Evolutionary conservation across 37 sponge, comb jelly and placozoan genomes (phyloP).

Genomic region (Haliclona indistincta): DNA sequence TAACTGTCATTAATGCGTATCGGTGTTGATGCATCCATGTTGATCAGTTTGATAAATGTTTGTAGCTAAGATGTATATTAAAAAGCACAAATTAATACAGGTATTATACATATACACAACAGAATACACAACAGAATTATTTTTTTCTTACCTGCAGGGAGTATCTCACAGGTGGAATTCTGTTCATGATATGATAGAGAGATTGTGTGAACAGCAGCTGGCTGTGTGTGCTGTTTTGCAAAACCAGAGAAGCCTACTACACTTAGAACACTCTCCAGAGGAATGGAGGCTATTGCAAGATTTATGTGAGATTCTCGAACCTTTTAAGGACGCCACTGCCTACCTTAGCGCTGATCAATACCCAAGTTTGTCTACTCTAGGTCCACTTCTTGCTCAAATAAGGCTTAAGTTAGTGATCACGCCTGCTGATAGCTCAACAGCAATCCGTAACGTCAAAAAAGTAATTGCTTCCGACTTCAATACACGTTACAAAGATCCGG

Average conservation of each 20-base stretch:
- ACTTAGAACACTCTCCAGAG: constrained; percentile 16
- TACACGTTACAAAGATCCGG: not conserved
- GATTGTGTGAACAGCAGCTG: constrained; percentile 31
- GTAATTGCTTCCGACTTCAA: not conserved
- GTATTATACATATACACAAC: no score
- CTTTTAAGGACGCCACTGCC: constrained; percentile 24
- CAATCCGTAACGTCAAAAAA: not conserved
- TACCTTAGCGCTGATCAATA: constrained; percentile 18
- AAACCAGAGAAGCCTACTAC: not conserved
- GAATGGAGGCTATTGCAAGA: constrained; percentile 29
- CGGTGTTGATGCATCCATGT: no score
- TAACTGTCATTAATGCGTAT: no score
- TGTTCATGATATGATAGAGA: constrained; percentile 6
- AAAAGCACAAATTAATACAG: no score
- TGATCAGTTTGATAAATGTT: no score
- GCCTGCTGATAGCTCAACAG: not conserved
- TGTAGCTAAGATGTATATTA: no score
- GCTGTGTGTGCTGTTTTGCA: constrained; percentile 22
- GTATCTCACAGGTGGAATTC: constrained; percentile 13
- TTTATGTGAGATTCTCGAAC: constrained; percentile 3
- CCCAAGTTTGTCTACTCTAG: constrained; percentile 10
- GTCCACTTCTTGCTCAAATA: constrained; percentile 8
- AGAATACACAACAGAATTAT: no score
- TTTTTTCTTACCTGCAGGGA: not conserved
- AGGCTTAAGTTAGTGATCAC: not conserved